Evolutionary conservation across 1,140 invertebrate species (phyloP), one percentile per base, ranked within the genome.

Genomic region (Penaeus chinensis): DNA sequence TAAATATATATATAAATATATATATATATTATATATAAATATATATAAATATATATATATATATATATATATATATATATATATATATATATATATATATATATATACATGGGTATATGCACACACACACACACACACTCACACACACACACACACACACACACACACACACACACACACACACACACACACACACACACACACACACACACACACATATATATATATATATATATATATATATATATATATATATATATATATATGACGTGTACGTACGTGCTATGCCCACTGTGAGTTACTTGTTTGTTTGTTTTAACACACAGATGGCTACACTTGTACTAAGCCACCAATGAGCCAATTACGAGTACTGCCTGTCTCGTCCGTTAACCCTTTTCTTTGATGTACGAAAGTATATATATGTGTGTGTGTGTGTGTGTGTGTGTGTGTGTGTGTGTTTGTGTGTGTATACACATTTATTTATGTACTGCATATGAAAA

Each of bases 111-210:
- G 76, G 47, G 24, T 54, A 84, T n/a, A 61, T 54, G 76, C 71
- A 60, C 71, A 84, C 71, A 60, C 71, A 84, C 71, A 76, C 71
- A 74, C 71, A 76, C 71, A 74, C 71, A 76, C 54, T 60, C 71
- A 76, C 71, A 74, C 47, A 76, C 71, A 74, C 71, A 76, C 71
- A 84, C 69, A 76, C 66, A 84, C 69, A 84, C 54, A 76, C 71
- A 84, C 47, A 76, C 42, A 83, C 42, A 83, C 66, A 71, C 27
- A 83, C 66, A 69, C 65, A 83, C 65, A 71, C 42, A 47, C 66
- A 83, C 66, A 83, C 47, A 83, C 66, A 83, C 62, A 82, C 63
- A 82, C 63, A 82, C 63, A 82, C 63, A 82, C 19, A 82, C 63
- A 82, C 37, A 82, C 63, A 82, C 63, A 82, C 63, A 82, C 63